phyloP scores from a whole-genome alignment of 2,113 vertebrate species.

The Psammodynastes pulverulentus region DNA sequence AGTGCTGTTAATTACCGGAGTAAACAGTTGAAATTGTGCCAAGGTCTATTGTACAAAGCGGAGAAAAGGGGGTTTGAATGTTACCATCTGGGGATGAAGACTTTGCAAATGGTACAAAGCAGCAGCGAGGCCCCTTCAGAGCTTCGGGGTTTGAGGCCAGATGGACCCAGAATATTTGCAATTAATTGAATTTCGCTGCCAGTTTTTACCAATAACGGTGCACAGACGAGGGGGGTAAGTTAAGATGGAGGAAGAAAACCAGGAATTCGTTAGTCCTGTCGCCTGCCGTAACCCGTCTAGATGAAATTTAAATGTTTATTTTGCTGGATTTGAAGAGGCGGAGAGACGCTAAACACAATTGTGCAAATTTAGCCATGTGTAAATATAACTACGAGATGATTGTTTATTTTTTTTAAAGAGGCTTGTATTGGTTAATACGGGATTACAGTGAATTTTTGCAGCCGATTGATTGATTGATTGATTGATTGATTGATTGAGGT shows the following conservation, averaged over 20 bases:
- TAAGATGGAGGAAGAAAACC: constrained; percentile 66
- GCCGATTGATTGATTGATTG: background rate
- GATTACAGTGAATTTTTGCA: constrained; percentile 26
- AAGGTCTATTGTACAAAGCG: constrained; percentile 96
- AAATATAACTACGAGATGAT: constrained; percentile 9
- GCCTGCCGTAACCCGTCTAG: constrained; percentile 61
- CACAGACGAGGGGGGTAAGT: constrained; percentile 70
- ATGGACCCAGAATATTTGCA: constrained; percentile 87
- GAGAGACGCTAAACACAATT: constrained; percentile 21
- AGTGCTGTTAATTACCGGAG: constrained; percentile 99
- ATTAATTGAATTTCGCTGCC: constrained; percentile 82
- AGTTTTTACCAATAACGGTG: constrained; percentile 72
- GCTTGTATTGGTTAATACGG: background rate
- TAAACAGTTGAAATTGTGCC: constrained; percentile 98
- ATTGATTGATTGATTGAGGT: background rate
- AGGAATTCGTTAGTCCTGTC: constrained; percentile 58
- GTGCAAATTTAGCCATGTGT: constrained; percentile 29
- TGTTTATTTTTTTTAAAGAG: background rate
- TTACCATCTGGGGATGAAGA: constrained; percentile 96
- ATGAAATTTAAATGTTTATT: constrained; percentile 65
- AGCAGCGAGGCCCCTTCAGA: constrained; percentile 82
- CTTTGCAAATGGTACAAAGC: constrained; percentile 85
- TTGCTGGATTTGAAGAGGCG: constrained; percentile 58
- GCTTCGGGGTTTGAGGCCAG: constrained; percentile 92
- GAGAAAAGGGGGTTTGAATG: constrained; percentile 94